Evolutionary conservation across 2,888 invertebrate species (phyloP), one percentile per base, ranked within the genome.

Genomic region (Encarsia formosa): DNA sequence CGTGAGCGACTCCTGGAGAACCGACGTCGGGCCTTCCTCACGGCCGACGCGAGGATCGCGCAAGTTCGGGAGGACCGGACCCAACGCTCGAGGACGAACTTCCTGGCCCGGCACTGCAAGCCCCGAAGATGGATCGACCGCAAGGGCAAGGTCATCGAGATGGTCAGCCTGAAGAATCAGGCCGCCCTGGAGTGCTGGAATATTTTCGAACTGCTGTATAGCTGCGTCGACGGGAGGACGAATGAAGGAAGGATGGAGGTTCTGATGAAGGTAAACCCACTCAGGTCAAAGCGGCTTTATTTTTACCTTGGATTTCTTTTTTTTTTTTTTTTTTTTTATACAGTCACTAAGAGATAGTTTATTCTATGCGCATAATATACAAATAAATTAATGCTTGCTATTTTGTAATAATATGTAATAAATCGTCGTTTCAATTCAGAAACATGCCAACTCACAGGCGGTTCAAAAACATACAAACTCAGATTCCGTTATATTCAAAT

Each of bases 161-260:
- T 94, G 86, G 88, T 92, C 61, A 87, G 91, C 1, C 71, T 89
- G 35, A 85, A 86, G 67, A 87, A 87, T 18, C 87, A 91, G 65
- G 81, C 85, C 62, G 90, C 88, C 5, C 80, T 84, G 54, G 85
- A 87, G 66, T 78, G 89, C 45, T 82, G 82, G 46, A 83, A 85
- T 62, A 76, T 91, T 18, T 91, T 88, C 68, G 79, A 81, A 63
- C 79, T 69, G 88, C 44, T 87, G 89, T n/a, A n/a, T n/a, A n/a
- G n/a, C n/a, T n/a, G n/a, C n/a, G n/a, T n/a, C n/a, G n/a, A n/a
- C n/a, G 13, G 8, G 49, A 34, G 16, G 24, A 37, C 2, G 2
- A 5, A 56, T 83, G 86, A n/a, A n/a, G n/a, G n/a, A 62, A 79
- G 89, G 34, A 76, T 91, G 55, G 83, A 87, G 64, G 79, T 86